Conservation (phyloP, 2,797 vertebrate genomes). For the Mallotus villosus region DNA sequence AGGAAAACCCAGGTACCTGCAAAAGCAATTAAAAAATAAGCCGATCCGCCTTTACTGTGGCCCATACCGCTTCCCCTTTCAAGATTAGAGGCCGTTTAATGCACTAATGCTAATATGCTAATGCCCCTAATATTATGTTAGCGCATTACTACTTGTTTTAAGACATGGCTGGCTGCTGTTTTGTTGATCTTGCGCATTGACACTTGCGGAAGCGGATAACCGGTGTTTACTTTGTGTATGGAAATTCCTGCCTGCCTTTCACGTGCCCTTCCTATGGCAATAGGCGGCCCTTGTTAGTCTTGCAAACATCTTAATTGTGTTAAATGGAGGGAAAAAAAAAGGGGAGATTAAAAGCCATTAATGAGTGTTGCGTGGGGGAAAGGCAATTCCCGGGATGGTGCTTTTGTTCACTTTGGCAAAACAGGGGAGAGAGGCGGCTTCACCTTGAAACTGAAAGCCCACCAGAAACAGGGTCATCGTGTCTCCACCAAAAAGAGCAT, state of each 20-base stretch:
- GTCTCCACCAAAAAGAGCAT: conserved; percentile 60
- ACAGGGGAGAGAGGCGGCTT: conserved; percentile 63
- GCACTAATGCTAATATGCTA: conserved; percentile 59
- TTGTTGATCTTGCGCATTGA: conserved; percentile 58
- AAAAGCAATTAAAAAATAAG: conserved; percentile 50
- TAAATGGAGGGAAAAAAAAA: conserved; percentile 74
- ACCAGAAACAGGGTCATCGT: conserved; percentile 72
- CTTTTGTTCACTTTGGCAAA: conserved; percentile 77
- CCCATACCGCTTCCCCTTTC: conserved; percentile 44
- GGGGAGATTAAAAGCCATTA: conserved; percentile 77
- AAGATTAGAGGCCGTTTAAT: conserved; percentile 62
- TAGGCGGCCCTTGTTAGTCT: conserved; percentile 75
- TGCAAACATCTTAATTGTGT: conserved; percentile 82
- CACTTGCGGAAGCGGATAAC: conserved; percentile 58
- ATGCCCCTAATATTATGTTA: conserved; percentile 59
- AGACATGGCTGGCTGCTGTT: conserved; percentile 51
- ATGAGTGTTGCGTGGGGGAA: conserved; percentile 68
- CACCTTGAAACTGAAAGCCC: conserved; percentile 78
- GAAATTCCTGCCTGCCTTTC: conserved; percentile 71
- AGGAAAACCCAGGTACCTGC: conserved; percentile 54
- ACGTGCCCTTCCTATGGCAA: conserved; percentile 73
- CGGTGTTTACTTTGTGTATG: conserved; percentile 66
- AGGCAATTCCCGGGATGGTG: conserved; percentile 73
- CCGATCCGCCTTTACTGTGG: conserved; percentile 23
- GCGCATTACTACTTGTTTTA: conserved; percentile 61